Base-by-base conservation (phyloP, 30 jellyfish, hydroid and myxozoan species). In the Hydractinia symbiolongicarpus region DNA sequence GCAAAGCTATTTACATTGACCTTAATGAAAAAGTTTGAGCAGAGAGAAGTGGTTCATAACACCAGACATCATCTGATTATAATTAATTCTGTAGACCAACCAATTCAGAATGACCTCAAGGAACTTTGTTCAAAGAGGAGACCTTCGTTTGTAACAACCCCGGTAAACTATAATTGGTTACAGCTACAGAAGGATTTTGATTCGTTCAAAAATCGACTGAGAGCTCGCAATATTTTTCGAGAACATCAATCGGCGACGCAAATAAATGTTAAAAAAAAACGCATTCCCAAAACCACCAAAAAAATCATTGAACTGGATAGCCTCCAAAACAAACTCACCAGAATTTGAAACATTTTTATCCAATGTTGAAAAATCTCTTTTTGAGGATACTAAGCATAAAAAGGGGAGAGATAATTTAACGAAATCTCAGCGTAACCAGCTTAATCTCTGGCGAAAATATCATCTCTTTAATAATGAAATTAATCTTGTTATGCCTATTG, bases 391-490 rank as follows among this genome's bases (percentile, higher is more conserved):
- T 1, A 6, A 44, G 16, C 19, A 6, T 7, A 64, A 64, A 51
- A 64, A 64, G 74, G 52, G 4, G 19, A 44, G 74, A n/a, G 74
- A 64, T 51, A 64, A 64, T 64, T 51, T 64, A 64, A 64, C 9
- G 4, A 16, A 13, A 58, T 13, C 17, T 58, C 17, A 58, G 19
- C 1, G 69, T 2, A 58, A 58, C 19, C 15, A 16, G 1, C 19
- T 58, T 11, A 58, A 58, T 16, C 15, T 16, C 15, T 58, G 69
- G 69, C 15, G 69, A 58, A 11, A 13, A 58, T 0, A 58, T 1
- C 69, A 58, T 11, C 19, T 58, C 17, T 3, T 3, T 58, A 58
- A 58, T 58, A 13, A 13, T 58, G 19, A 58, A 13, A 58, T 1
- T 58, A 16, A 58, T 13, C 3, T 58, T 11, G 19, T 58, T 16